Conservation (phyloP, 2,888 invertebrate genomes). For the Platycnemis pennipes region DNA sequence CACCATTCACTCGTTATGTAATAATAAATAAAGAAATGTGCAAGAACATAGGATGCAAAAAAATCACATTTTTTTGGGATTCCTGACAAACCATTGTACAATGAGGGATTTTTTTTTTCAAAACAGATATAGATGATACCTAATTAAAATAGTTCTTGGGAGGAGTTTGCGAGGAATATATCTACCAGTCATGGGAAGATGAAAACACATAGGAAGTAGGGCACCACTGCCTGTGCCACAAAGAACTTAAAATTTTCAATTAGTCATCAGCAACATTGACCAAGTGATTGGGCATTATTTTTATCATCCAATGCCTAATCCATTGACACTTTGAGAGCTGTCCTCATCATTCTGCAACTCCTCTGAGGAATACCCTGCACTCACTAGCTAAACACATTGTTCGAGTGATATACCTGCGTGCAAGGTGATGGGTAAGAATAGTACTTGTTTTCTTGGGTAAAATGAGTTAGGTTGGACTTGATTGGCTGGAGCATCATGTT, state of each 20-base stretch:
- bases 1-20: constrained; percentile 50
- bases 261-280: constrained; percentile 33
- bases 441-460: background rate
- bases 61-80: constrained; percentile 23
- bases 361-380: constrained; percentile 53
- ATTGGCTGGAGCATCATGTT: constrained; percentile 29
- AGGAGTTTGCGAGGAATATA: background rate
- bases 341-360: background rate
- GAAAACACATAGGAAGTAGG: constrained; percentile 41
- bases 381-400: constrained; percentile 61
- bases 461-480: constrained; percentile 9
- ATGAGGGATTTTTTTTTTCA: background rate
- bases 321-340: constrained; percentile 10
- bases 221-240: constrained; percentile 3
- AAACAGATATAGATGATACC: background rate
- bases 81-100: background rate
- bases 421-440: constrained; percentile 49
- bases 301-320: constrained; percentile 38
- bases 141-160: background rate
- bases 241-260: constrained; percentile 47
- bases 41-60: background rate
- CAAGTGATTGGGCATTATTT: constrained; percentile 43
- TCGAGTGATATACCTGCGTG: constrained; percentile 38
- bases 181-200: constrained; percentile 52
- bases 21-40: constrained; percentile 61